Base-by-base conservation (phyloP, 1,140 invertebrate species). In the Orius insidiosus region DNA sequence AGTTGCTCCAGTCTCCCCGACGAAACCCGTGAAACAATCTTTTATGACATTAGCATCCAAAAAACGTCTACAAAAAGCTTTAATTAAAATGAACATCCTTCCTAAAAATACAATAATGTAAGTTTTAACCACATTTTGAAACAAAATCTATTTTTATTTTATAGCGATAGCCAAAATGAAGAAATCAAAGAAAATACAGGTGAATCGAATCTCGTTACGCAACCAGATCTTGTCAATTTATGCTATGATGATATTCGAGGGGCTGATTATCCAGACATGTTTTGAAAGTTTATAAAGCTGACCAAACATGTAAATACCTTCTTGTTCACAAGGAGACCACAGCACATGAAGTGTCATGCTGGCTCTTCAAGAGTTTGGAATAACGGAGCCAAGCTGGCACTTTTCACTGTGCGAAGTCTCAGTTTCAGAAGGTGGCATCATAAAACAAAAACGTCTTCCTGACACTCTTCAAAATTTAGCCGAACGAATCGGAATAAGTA, bases 301-400 rank as follows among this genome's bases (percentile, higher is more conserved):
- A 98, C 69, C 94, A 98, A 68, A 87, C 85, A 3, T 97, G 85
- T 69, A 97, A 97, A 67, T 98, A 94, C 68, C 74, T 98, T 46
- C 72, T 94, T 35, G 87, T 98, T 41, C 88, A 95, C 61, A 96
- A 96, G 60, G 94, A 98, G 63, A 98, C 94, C 2, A 97, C 90
- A 16, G 92, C 94, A 1, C 82, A 92, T 58, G 90, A 98, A 69
- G 92, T 98, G 92, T 98, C 0, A 97, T 98, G 89, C 66, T 98
- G 47, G 84, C 93, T 1, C 68, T 98, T 30, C 85, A 90, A 60
- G 93, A 98, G 61, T 98, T 97, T 66, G 86, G 89, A 37, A 92
- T 97, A 47, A 87, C 85, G 34, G 89, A 95, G 54, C 82, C 85
- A 2, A 88, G 84, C 64, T 84, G 80, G 7, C 62, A 65, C 52